phyloP scores from a whole-genome alignment of 2,797 vertebrate genomes.

The Podarcis siculus region DNA sequence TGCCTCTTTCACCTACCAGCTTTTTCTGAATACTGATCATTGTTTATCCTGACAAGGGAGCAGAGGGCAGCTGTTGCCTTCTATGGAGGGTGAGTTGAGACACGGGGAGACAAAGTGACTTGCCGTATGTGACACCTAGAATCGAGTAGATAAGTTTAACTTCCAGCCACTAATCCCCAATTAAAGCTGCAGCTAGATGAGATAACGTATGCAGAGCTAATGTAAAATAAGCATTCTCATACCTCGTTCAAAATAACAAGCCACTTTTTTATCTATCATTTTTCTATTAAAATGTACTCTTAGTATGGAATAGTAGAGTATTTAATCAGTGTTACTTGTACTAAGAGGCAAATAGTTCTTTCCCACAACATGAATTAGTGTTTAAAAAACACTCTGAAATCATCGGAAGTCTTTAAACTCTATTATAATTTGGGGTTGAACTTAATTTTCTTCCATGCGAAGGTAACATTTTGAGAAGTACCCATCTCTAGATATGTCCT shows the following conservation, averaged over 20 bases:
- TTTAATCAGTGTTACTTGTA: accelerated
- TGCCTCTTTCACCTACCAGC: neutral
- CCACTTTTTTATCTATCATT: neutral
- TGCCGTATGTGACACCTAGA: neutral
- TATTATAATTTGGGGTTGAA: neutral
- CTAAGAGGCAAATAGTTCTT: neutral
- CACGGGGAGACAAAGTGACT: neutral
- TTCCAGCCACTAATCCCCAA: neutral
- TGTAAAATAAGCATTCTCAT: neutral
- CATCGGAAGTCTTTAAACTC: neutral
- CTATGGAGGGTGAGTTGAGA: neutral
- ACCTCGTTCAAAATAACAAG: neutral
- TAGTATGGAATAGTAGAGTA: neutral
- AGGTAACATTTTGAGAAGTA: neutral
- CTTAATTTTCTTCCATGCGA: neutral
- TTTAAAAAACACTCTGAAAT: neutral
- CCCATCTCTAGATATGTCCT: neutral
- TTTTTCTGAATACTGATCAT: neutral
- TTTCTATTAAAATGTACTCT: neutral
- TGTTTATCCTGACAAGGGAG: neutral
- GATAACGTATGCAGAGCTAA: neutral
- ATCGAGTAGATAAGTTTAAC: neutral
- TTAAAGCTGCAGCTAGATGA: neutral
- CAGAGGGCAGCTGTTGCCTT: neutral
- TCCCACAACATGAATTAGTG: neutral